Evolutionary conservation across 2,888 invertebrate species (phyloP), one percentile per base, ranked within the genome.

Genomic region (Seladonia tumulorum): DNA sequence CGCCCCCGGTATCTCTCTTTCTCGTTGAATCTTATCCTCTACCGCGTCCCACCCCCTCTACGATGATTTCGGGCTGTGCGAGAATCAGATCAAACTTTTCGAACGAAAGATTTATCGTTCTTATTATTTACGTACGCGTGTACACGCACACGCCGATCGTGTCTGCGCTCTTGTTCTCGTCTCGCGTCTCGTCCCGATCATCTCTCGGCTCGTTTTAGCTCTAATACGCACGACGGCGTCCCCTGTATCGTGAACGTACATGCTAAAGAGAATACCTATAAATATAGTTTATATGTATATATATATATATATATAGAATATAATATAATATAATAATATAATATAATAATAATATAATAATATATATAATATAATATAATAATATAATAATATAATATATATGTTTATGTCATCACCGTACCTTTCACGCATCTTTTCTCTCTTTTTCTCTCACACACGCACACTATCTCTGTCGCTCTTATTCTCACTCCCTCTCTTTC

Each of bases 211-310:
- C 71, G 76, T 53, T 82, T 76, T 77, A 71, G 72, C 78, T 57
- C 18, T 16, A 63, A 75, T 76, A 71, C 75, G 66, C 68, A 60
- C 86, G 81, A 79, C 74, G 81, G 86, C 83, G 83, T 87, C 84
- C 79, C 73, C 88, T 39, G 88, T 92, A 87, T 93, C 89, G 92
- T 93, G 93, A 68, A 94, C 93, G 92, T 93, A 91, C 92, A 93
- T 92, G 91, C 94, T 93, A 92, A 93, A 93, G 93, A 93, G 93
- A 93, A 92, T 94, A 91, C 93, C 92, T 94, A 94, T 94, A 94
- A 94, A 94, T 94, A 94, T 94, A 93, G 91, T 88, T 90, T 84
- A 90, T 88, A 86, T 90, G 81, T 89, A 82, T 89, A 88, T 89
- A 83, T 86, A 82, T 89, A 88, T 89, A 83, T 86, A 83, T 86